phyloP scores from a whole-genome alignment of 2,113 vertebrate genomes.

The Phalacrocorax aristotelis region DNA sequence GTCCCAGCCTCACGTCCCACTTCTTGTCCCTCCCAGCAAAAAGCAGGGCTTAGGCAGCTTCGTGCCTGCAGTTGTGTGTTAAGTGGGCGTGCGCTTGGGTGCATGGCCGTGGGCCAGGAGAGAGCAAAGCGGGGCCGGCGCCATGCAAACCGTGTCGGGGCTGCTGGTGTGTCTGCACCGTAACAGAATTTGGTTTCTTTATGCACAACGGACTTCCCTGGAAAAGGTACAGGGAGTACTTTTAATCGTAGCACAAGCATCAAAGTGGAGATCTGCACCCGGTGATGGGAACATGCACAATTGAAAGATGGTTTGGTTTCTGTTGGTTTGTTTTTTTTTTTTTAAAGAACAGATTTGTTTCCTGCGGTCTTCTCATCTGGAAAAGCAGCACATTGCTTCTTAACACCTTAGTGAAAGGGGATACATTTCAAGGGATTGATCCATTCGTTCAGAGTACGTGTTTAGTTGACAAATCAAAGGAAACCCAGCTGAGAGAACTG shows the following conservation, averaged over 20 bases:
- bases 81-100: not conserved
- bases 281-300: not conserved
- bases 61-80: not conserved
- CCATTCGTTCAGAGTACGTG: not conserved
- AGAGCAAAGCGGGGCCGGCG: not conserved
- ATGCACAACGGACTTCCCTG: accelerated
- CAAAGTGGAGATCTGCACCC: not conserved
- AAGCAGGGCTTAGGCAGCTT: not conserved
- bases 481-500: not conserved
- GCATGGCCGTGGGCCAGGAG: not conserved
- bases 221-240: not conserved
- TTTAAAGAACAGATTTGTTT: not conserved
- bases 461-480: not conserved
- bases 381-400: not conserved
- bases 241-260: not conserved
- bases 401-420: not conserved
- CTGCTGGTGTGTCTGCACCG: not conserved
- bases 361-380: not conserved
- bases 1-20: not conserved
- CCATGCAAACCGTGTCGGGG: accelerated
- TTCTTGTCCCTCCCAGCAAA: not conserved
- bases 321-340: not conserved
- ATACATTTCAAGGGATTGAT: not conserved
- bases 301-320: not conserved
- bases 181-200: not conserved